Evolutionary conservation across 1,140 invertebrate species (phyloP).

Genomic region (Lepidostoma basale): DNA sequence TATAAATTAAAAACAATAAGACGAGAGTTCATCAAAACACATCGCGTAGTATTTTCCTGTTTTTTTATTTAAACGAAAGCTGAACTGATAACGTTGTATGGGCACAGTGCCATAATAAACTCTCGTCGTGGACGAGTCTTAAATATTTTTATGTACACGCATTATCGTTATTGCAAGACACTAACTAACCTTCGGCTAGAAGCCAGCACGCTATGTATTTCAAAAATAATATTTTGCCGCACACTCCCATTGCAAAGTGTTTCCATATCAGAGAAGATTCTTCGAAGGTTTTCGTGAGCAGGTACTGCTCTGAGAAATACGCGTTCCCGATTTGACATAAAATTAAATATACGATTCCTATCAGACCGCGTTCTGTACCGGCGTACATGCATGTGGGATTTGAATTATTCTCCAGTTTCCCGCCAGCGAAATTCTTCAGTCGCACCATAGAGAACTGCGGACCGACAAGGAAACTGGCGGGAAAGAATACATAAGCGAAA

Average conservation of each 20-base stretch:
- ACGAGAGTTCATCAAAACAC: too few species aligned
- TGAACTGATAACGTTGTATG: too few species aligned
- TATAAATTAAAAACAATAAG: too few species aligned
- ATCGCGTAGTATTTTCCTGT: too few species aligned
- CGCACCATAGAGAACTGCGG: constrained; percentile 88
- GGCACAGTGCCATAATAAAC: too few species aligned
- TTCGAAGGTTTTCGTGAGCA: constrained; percentile 70
- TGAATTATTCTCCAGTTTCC: constrained; percentile 62
- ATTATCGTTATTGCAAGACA: too few species aligned
- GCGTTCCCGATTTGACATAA: constrained; percentile 75
- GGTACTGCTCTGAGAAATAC: constrained; percentile 71
- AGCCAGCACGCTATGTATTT: constrained; percentile 96
- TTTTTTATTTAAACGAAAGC: too few species aligned
- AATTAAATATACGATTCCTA: constrained; percentile 75
- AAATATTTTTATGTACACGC: too few species aligned
- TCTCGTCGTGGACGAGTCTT: too few species aligned
- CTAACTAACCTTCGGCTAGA: constrained; percentile 73
- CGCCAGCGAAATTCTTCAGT: constrained; percentile 79
- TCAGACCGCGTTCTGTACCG: constrained; percentile 62
- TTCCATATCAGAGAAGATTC: constrained; percentile 67
- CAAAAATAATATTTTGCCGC: constrained; percentile 83
- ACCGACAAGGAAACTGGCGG: constrained; percentile 86
- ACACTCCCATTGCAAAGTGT: constrained; percentile 74
- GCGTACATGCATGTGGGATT: constrained; percentile 60
- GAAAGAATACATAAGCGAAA: constrained; percentile 82